Conservation (phyloP, 2,113 vertebrate species). For the Prietella phreatophila region DNA sequence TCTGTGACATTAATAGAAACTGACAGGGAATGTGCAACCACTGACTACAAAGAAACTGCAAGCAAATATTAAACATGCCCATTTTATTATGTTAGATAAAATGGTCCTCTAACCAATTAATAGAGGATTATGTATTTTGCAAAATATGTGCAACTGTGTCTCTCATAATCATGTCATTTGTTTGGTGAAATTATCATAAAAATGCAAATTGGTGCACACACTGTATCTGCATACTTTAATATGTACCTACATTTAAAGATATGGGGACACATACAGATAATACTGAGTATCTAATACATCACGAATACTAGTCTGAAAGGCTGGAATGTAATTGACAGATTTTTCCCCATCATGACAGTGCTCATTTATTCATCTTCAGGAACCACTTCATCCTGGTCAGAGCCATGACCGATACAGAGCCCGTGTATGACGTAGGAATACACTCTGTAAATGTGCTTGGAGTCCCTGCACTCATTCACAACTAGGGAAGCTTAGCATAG, state of each 20-base stretch:
- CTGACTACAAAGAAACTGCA: not conserved
- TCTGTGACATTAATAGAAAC: not conserved
- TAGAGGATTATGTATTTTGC: not conserved
- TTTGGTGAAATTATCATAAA: not conserved
- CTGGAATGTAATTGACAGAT: not conserved
- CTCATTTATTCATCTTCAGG: not conserved
- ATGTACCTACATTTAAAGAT: not conserved
- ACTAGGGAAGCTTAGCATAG: not conserved
- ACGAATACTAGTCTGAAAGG: not conserved
- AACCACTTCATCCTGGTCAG: not conserved
- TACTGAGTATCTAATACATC: not conserved
- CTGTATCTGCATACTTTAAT: not conserved
- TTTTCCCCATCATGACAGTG: not conserved
- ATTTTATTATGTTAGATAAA: not conserved
- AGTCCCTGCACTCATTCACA: not conserved
- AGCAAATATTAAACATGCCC: not conserved
- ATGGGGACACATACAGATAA: not conserved
- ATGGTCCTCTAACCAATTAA: not conserved
- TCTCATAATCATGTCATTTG: not conserved
- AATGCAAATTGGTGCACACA: not conserved
- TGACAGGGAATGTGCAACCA: not conserved
- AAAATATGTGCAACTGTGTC: not conserved
- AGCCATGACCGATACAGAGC: not conserved
- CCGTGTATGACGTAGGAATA: not conserved
- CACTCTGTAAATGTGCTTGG: no score